Evolutionary conservation across 1,140 invertebrate genomes (phyloP), one percentile per base, ranked within the genome.

Genomic region (Sesamia nonagrioides): DNA sequence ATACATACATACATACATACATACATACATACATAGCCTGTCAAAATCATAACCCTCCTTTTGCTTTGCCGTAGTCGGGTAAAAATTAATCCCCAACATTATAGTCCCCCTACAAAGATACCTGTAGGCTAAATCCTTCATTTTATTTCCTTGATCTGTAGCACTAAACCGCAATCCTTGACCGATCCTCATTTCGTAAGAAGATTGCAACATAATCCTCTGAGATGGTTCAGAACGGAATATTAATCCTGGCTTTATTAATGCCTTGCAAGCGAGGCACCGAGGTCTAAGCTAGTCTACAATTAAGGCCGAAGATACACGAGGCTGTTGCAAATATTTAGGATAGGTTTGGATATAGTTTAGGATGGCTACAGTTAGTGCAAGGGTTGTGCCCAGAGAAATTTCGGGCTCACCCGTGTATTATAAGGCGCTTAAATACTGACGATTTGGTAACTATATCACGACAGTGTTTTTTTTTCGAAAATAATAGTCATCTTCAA

Each of bases 161-260:
- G 18, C 37, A 66, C 37, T 42, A 21, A 58, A 33, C 18, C 61
- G 37, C 9, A 0, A 17, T 66, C 42, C 37, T 66, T 66, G 61
- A 66, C 61, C 61, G 54, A 73, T 73, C 35, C 27, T 40, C 21
- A 33, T 48, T 13, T 42, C 9, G 18, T 75, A 48, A 75, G 72
- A 75, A 75, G 72, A 75, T 75, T 75, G 54, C 40, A 61, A 6
- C 18, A 48, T 61, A 75, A 75, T 75, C 72, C 56, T 18, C 40
- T 61, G n/a, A 61, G 72, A 75, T 75, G 33, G 72, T 75, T 48
- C 56, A 42, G 54, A 75, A 75, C 40, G 40, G 56, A 75, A 75
- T 75, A 75, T 75, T 75, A 75, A 75, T 75, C 72, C 42, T 21
- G 56, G 33, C 72, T 75, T 69, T 75, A 75, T 52, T 52, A 71